Evolutionary conservation across 2,113 vertebrate genomes (phyloP).

Genomic region (Rhinichthys klamathensis): DNA sequence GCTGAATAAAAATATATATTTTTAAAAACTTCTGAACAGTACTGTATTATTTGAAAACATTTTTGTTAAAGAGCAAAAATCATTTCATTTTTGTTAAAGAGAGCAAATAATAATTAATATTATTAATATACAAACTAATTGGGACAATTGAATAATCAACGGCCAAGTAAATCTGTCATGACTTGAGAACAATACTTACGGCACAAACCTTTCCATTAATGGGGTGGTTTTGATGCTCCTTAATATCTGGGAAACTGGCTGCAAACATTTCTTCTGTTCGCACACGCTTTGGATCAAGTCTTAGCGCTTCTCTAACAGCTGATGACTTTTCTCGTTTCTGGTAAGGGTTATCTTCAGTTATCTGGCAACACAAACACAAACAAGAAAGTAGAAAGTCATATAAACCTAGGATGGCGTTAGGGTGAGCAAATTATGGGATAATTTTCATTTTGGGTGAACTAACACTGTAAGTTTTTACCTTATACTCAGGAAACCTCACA

Average conservation of each 20-base stretch:
- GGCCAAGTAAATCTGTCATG: not conserved
- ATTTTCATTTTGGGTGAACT: too few species aligned
- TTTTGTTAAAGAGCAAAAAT: too few species aligned
- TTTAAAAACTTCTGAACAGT: too few species aligned
- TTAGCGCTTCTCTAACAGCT: not conserved
- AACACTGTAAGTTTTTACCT: not conserved
- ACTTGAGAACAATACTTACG: not conserved
- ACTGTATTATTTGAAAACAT: too few species aligned
- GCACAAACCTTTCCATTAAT: not conserved
- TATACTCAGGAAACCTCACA: not conserved
- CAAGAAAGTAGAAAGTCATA: too few species aligned
- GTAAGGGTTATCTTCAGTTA: not conserved
- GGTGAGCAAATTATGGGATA: too few species aligned
- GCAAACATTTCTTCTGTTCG: not conserved
- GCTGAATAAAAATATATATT: too few species aligned
- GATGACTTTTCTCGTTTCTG: not conserved
- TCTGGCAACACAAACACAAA: not conserved
- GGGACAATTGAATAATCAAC: not conserved
- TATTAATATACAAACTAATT: too few species aligned
- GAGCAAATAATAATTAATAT: too few species aligned
- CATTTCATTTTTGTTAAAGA: too few species aligned
- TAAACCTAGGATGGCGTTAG: too few species aligned
- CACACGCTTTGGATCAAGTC: not conserved
- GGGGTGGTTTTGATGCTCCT: not conserved
- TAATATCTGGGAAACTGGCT: conserved; percentile 1